Evolutionary conservation across 2,797 vertebrate genomes (phyloP).

Genomic region (Cuniculus paca): DNA sequence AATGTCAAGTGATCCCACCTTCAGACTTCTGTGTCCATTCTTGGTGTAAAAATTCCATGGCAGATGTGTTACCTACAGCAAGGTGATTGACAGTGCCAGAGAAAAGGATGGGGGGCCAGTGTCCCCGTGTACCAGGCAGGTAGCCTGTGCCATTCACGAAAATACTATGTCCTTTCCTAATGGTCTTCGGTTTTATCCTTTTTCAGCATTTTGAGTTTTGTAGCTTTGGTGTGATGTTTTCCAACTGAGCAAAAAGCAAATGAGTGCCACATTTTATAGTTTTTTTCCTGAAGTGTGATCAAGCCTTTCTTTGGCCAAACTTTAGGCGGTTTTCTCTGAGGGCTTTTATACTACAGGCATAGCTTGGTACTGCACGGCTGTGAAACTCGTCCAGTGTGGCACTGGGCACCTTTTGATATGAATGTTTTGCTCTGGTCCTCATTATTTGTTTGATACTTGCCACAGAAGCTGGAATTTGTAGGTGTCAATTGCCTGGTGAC

Average conservation of each 20-base stretch:
- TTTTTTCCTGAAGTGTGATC: background rate
- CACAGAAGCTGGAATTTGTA: background rate
- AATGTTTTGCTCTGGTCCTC: background rate
- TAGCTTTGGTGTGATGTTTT: background rate
- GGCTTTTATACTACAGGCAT: background rate
- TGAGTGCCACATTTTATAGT: background rate
- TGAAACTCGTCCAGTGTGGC: background rate
- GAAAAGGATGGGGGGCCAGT: too few species aligned
- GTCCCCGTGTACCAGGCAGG: too few species aligned
- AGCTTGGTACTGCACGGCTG: background rate
- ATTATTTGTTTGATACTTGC: background rate
- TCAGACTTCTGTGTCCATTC: background rate
- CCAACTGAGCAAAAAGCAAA: background rate
- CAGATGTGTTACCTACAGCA: background rate
- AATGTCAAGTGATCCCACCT: accelerated
- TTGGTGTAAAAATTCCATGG: background rate
- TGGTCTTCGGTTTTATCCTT: background rate
- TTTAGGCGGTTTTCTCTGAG: background rate
- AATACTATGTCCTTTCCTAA: background rate
- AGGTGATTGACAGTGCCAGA: background rate
- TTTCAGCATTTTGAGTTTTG: background rate
- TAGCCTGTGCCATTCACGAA: accelerated
- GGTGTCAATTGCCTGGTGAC: background rate
- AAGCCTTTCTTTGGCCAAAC: background rate
- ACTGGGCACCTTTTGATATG: background rate